Conservation (phyloP, 2,797 vertebrate species). For the Macropodus opercularis region DNA sequence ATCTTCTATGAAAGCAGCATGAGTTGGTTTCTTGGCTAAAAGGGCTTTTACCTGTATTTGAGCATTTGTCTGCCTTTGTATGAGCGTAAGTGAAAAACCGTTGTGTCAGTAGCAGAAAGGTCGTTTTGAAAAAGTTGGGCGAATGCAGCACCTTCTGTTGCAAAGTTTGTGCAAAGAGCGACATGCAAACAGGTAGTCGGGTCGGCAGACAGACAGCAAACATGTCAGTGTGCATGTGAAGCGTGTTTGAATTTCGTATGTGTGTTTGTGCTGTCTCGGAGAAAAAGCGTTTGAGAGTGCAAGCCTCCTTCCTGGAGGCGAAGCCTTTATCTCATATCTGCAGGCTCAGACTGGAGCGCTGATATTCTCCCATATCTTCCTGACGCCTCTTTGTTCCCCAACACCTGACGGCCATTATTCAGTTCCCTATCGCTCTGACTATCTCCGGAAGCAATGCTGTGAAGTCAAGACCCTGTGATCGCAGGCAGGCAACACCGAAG, state of each 20-base stretch:
- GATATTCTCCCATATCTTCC: slow-evolving; percentile 73
- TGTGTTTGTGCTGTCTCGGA: slow-evolving; percentile 42
- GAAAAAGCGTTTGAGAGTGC: slow-evolving; percentile 50
- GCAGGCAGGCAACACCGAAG: slow-evolving; percentile 41
- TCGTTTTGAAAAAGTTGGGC: slow-evolving; percentile 1
- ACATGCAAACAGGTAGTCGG: slow-evolving; percentile 10
- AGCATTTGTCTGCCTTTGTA: slow-evolving; percentile 5
- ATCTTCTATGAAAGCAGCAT: neutral
- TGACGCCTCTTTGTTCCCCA: slow-evolving; percentile 75
- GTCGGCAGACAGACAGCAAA: slow-evolving; percentile 31
- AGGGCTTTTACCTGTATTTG: neutral
- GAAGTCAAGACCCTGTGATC: slow-evolving; percentile 59
- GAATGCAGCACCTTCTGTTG: slow-evolving; percentile 8
- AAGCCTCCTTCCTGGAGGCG: slow-evolving; percentile 53
- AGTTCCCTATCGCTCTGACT: slow-evolving; percentile 58
- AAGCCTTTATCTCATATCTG: slow-evolving; percentile 78
- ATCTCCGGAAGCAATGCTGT: slow-evolving; percentile 66
- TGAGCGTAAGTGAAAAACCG: neutral
- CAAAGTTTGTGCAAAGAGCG: slow-evolving; percentile 13
- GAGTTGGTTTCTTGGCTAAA: neutral
- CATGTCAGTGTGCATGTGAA: slow-evolving; percentile 16
- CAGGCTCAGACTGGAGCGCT: slow-evolving; percentile 72
- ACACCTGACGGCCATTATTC: slow-evolving; percentile 72
- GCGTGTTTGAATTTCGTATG: slow-evolving; percentile 20
- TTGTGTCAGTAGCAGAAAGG: slow-evolving; percentile 12